phyloP scores from a whole-genome alignment of 2,797 vertebrate species.

The Phalanger gymnotis region DNA sequence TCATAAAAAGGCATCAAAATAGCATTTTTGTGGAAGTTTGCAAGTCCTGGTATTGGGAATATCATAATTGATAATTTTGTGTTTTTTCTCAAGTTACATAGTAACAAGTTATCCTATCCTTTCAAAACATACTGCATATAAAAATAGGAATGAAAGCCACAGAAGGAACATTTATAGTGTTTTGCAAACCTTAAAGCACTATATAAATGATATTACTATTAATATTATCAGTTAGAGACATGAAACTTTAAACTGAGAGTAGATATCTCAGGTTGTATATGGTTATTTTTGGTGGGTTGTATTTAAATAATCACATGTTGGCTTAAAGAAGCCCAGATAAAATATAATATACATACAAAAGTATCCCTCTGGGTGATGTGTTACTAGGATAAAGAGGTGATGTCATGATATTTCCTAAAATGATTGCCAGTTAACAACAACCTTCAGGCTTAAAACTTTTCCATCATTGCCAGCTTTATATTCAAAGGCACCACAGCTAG shows the following conservation, averaged over 20 bases:
- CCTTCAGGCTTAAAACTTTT: not conserved
- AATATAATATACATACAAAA: not conserved
- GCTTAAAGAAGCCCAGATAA: not conserved
- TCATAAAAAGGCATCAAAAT: not conserved
- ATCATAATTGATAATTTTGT: not conserved
- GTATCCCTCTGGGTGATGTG: not conserved
- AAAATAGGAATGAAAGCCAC: not conserved
- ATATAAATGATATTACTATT: not conserved
- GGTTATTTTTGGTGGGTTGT: not conserved
- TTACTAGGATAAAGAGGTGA: not conserved
- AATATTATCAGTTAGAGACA: not conserved
- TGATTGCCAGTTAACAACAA: constrained; percentile 3
- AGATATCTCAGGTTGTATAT: not conserved
- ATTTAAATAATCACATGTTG: not conserved
- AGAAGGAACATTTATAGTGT: not conserved
- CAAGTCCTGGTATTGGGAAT: not conserved
- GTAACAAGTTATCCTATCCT: not conserved
- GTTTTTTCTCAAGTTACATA: not conserved
- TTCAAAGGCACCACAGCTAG: not conserved
- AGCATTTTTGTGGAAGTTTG: not conserved
- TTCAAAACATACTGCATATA: not conserved
- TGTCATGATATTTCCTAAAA: not conserved
- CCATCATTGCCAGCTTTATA: not conserved
- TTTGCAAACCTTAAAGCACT: not conserved
- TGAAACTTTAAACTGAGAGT: not conserved